A percentile compares a stretch with the other conserved stretches of the same genome.
Conservation (phyloP, 1,140 invertebrate genomes). For the Zaprionus camerounensis region DNA sequence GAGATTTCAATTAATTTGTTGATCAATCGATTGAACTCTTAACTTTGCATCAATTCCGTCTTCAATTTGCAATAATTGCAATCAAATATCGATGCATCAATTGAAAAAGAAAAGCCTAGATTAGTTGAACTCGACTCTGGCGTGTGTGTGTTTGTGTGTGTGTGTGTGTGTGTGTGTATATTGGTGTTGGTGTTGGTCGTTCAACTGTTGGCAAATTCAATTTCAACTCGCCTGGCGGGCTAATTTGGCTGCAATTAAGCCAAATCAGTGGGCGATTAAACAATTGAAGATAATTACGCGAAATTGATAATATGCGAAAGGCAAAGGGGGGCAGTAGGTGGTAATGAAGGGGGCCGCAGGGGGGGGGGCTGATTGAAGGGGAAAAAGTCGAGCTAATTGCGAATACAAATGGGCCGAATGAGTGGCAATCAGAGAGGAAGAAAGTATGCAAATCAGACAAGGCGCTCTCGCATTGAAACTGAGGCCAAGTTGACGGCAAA, state of each 20-base stretch:
- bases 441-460: conserved; percentile 46
- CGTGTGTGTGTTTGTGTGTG: neutral
- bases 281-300: conserved; percentile 72
- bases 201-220: conserved; percentile 28
- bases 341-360: too few species aligned
- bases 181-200: neutral
- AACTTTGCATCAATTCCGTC: neutral
- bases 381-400: conserved; percentile 32
- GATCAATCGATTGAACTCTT: neutral
- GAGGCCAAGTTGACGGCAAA: neutral
- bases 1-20: neutral
- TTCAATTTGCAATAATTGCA: conserved; percentile 4
- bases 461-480: conserved; percentile 7
- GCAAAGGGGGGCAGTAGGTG: neutral
- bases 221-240: conserved; percentile 24
- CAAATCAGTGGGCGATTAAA: conserved; percentile 70
- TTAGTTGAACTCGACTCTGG: neutral
- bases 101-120: conserved; percentile 9
- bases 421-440: conserved; percentile 9
- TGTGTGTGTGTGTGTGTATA: neutral
- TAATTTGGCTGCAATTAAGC: conserved; percentile 55
- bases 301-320: conserved; percentile 41
- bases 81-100: conserved; percentile 8
- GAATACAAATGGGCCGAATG: conserved; percentile 20
- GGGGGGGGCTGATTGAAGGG: neutral